Evolutionary conservation across 2,888 invertebrate genomes (phyloP), one percentile per base, ranked within the genome.

Genomic region (Zhuqinia jingwanae): DNA sequence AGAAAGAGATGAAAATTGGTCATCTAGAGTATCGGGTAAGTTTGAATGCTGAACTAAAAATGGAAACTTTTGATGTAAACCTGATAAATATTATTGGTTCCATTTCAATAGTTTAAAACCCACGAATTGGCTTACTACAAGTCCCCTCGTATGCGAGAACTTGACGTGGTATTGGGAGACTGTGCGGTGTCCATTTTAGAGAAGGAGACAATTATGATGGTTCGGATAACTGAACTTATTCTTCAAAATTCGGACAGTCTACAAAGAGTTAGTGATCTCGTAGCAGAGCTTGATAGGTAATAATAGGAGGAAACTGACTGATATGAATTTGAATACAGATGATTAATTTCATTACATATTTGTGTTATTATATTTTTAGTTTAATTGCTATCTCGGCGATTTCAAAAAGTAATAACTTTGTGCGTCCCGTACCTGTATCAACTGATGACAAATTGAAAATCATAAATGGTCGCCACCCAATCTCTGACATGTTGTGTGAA

Each of bases 141-240:
- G 92, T 96, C 95, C 92, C 93, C 94, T 73, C 94, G 94, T 81
- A 95, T 95, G 84, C 93, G 93, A 93, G 96, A 96, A 92, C 92
- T 97, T 91, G 97, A 98, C 92, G 92, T 93, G 87, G 93, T 95
- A 89, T 93, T 97, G 87, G 97, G 97, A 50, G 96, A 97, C 92
- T 95, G 96, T 50, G 95, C 95, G 91, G 94, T 95, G 13, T 95
- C 96, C 92, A 96, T 97, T 91, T 94, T 95, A 91, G 96, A 96
- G 86, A 95, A 95, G 90, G 97, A 98, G 93, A 95, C 95, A 2
- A 93, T 95, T 82, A 96, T 97, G 91, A 95, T 97, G 94, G 93
- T 95, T 92, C 92, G 94, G 13, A 93, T 96, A 60, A 94, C 95
- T 8, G 92, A 94, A 85, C 94, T 94, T 85, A 93, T 96, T 25